These are phyloP conservation scores for Philotrypesis tridentata DNA, from an alignment of 1,140 invertebrate genomes.

Conservation along the genomic window DNA sequence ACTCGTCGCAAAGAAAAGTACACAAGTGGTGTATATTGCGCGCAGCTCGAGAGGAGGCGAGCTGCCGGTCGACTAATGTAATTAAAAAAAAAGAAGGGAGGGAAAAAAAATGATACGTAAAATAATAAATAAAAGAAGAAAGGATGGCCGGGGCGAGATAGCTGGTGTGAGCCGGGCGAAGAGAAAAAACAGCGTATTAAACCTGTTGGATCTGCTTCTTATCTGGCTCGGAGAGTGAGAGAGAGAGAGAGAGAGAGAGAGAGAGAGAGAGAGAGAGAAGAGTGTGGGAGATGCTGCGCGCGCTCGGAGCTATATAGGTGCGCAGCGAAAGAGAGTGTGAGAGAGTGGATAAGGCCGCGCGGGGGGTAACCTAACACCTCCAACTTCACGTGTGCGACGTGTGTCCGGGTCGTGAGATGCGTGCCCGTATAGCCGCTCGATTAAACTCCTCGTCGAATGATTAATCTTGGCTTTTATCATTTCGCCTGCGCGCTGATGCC, in stretches of 20 bases:
- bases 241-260: conserved; percentile 19
- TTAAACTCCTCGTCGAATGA: conserved; percentile 19
- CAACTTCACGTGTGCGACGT: conserved; percentile 35
- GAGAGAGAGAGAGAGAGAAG: too few relatives aligned
- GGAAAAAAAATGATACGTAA: too few relatives aligned
- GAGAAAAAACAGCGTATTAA: conserved; percentile 44
- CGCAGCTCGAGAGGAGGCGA: neutral
- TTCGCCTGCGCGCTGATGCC: neutral
- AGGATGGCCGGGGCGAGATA: conserved; percentile 3
- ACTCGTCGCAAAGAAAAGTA: conserved; percentile 24
- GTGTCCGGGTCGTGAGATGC: conserved; percentile 42
- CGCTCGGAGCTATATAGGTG: neutral
- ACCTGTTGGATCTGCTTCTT: conserved; percentile 46
- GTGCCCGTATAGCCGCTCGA: conserved; percentile 18
- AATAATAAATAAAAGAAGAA: conserved; percentile 15
- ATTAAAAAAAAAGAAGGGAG: conserved; percentile 48
- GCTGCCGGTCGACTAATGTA: conserved; percentile 26
- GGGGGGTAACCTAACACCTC: conserved; percentile 46
- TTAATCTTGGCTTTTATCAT: conserved; percentile 35
- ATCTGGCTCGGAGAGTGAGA: conserved; percentile 12
- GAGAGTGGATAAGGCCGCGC: conserved; percentile 3
- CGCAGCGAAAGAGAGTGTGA: too few relatives aligned
- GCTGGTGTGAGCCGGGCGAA: conserved; percentile 14
- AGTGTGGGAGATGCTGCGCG: neutral
- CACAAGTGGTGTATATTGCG: neutral